Conservation (phyloP, 2,113 vertebrate genomes). For the Caranx ignobilis region DNA sequence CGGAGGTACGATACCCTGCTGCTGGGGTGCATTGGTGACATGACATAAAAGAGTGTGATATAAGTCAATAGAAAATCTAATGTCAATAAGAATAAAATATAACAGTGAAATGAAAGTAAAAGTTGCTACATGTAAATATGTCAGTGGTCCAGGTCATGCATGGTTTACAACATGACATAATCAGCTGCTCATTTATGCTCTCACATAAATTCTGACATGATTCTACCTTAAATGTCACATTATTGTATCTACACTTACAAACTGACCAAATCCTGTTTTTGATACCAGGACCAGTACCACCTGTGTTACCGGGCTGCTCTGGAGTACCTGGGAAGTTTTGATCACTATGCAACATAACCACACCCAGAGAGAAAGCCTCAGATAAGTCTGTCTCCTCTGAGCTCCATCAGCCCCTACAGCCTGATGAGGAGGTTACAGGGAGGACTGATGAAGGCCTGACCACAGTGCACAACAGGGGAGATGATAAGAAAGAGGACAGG, state of each 20-base stretch:
- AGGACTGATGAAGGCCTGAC: slow-evolving; percentile 24
- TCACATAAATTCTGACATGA: too few relatives aligned
- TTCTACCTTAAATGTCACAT: neutral
- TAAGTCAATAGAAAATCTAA: neutral
- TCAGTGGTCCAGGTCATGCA: too few relatives aligned
- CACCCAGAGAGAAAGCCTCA: slow-evolving; percentile 66
- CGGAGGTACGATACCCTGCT: slow-evolving; percentile 86
- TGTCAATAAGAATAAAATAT: neutral
- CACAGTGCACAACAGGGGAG: slow-evolving; percentile 63
- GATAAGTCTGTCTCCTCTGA: slow-evolving; percentile 83
- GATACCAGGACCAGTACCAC: slow-evolving; percentile 96
- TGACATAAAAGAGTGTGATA: too few relatives aligned
- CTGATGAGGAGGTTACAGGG: slow-evolving; percentile 65
- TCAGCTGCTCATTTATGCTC: too few relatives aligned
- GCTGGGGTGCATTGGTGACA: neutral
- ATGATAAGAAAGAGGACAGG: slow-evolving; percentile 69
- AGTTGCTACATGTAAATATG: neutral
- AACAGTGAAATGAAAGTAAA: too few relatives aligned
- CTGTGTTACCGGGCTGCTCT: slow-evolving; percentile 96
- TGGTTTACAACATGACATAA: too few relatives aligned
- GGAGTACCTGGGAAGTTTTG: slow-evolving; percentile 99
- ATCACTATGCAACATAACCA: slow-evolving; percentile 99
- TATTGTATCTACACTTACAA: neutral
- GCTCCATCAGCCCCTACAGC: slow-evolving; percentile 82
- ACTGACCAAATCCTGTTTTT: neutral